These are phyloP conservation scores for Cyphomyrus plagiostoma DNA, from an alignment of 2,113 vertebrate species.

Conservation along the genomic window DNA sequence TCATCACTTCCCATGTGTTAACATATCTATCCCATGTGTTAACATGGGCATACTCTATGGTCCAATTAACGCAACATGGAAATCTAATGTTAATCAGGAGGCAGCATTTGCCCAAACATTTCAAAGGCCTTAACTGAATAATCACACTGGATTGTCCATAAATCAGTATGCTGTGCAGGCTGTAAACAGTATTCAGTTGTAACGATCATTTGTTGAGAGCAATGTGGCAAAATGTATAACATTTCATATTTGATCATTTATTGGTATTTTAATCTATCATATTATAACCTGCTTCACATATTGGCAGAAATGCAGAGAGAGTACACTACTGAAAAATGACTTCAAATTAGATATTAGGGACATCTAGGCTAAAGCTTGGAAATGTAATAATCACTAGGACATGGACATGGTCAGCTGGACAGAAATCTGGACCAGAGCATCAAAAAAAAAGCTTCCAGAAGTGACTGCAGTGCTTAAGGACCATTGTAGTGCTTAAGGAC, in stretches of 20 bases:
- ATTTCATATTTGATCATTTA: background rate
- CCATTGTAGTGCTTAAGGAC: constrained; percentile 3
- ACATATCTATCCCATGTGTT: background rate
- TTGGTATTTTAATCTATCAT: background rate
- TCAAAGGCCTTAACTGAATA: background rate
- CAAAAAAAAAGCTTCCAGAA: background rate
- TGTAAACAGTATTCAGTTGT: background rate
- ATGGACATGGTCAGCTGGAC: background rate
- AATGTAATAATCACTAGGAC: background rate
- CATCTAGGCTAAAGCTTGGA: background rate
- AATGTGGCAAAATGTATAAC: background rate
- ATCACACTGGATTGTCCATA: background rate
- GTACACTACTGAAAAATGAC: background rate
- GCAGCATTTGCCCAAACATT: constrained; percentile 3
- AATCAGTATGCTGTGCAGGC: background rate
- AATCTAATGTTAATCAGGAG: background rate
- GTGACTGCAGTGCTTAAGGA: background rate
- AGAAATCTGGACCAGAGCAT: background rate
- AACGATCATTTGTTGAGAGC: background rate
- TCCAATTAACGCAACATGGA: background rate
- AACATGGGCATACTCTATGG: background rate
- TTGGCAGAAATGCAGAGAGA: background rate
- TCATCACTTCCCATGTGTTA: background rate
- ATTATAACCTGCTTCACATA: background rate
- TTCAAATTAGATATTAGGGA: background rate